phyloP scores from a whole-genome alignment of 2,113 vertebrate genomes.

The Puffinus mauretanicus region DNA sequence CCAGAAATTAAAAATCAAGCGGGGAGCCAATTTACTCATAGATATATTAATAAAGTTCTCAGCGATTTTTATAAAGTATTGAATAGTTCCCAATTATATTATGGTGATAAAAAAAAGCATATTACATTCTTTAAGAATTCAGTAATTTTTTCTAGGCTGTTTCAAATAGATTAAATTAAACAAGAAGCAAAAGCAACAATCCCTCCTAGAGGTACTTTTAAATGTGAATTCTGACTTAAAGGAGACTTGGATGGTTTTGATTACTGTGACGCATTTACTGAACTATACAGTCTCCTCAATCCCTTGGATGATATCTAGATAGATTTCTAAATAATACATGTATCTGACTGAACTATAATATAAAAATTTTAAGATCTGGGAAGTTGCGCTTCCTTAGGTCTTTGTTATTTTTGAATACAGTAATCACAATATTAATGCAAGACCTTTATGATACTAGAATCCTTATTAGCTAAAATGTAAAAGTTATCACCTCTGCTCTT shows the following conservation, averaged over 20 bases:
- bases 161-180: constrained; percentile 51
- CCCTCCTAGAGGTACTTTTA: neutral
- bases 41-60: constrained; percentile 59
- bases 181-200: neutral
- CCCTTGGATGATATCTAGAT: neutral
- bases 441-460: neutral
- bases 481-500: neutral
- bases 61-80: constrained; percentile 28
- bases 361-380: neutral
- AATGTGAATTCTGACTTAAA: constrained; percentile 17
- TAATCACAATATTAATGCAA: neutral
- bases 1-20: constrained; percentile 68
- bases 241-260: constrained; percentile 17
- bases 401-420: neutral
- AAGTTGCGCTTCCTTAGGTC: fast-evolving
- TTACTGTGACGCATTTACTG: neutral
- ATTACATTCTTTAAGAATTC: neutral
- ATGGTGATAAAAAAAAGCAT: neutral
- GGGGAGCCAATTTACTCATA: constrained; percentile 41
- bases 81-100: neutral
- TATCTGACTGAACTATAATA: neutral
- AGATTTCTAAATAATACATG: constrained; percentile 33
- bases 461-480: constrained; percentile 1
- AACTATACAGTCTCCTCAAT: neutral
- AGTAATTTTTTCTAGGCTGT: neutral